Evolutionary conservation across 2,113 vertebrate genomes (phyloP).

Genomic region (Cepphus grylle): DNA sequence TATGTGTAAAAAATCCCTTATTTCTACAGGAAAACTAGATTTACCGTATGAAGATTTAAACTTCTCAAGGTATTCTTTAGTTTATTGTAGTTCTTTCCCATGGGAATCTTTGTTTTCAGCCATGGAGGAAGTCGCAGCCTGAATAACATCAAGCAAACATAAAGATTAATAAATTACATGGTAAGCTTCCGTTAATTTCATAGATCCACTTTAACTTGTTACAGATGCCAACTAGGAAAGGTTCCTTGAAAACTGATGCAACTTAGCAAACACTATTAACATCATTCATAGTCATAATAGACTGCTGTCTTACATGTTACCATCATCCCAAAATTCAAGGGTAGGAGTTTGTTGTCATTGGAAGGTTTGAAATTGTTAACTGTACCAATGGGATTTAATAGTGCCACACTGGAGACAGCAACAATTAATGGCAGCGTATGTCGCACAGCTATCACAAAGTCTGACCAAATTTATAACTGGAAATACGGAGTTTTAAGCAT

Average conservation of each 20-base stretch:
- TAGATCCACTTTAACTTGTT: background rate
- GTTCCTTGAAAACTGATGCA: background rate
- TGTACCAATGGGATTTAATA: background rate
- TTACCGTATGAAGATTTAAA: slow-evolving; percentile 94
- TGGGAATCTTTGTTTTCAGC: slow-evolving; percentile 95
- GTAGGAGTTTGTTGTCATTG: background rate
- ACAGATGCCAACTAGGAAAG: background rate
- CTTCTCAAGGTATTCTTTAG: slow-evolving; percentile 91
- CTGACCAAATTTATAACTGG: background rate
- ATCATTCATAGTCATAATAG: background rate
- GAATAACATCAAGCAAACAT: slow-evolving; percentile 10
- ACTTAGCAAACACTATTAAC: background rate
- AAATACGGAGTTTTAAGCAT: background rate
- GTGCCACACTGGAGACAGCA: background rate
- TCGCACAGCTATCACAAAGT: background rate
- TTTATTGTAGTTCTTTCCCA: slow-evolving; percentile 93
- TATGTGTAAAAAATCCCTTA: background rate
- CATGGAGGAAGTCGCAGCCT: slow-evolving; percentile 93
- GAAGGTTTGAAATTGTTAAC: background rate
- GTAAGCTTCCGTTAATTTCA: background rate
- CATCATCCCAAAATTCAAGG: background rate
- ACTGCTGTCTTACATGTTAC: background rate
- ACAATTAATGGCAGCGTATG: fast-evolving
- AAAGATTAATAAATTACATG: background rate
- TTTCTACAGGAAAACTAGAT: slow-evolving; percentile 21